Evolutionary conservation across 1,140 invertebrate genomes (phyloP).

Genomic region (Ostrea edulis): DNA sequence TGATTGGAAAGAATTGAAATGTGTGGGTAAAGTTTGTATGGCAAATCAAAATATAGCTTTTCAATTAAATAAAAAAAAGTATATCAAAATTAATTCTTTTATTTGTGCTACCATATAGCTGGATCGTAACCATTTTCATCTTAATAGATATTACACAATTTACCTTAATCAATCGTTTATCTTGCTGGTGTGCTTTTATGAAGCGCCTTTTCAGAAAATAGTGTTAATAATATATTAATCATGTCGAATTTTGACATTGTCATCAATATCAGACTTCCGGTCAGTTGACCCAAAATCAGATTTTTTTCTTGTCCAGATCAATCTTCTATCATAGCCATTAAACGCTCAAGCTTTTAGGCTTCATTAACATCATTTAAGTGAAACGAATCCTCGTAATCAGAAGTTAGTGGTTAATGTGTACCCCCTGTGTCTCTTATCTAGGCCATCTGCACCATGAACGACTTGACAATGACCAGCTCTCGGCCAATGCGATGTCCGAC

Average conservation of each 20-base stretch:
- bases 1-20: conserved; percentile 14
- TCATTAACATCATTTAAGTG: conserved; percentile 38
- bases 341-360: conserved; percentile 11
- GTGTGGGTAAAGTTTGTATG: not conserved
- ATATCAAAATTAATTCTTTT: not conserved
- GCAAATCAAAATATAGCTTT: not conserved
- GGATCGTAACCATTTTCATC: not conserved
- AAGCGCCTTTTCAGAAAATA: not conserved
- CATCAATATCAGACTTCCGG: conserved; percentile 5
- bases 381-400: conserved; percentile 23
- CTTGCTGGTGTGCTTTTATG: not conserved
- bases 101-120: not conserved
- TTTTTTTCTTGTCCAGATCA: conserved; percentile 19
- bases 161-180: not conserved
- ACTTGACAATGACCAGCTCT: conserved; percentile 23
- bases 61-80: not conserved
- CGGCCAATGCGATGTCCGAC: not conserved
- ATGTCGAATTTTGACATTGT: not conserved
- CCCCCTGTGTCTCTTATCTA: conserved; percentile 29
- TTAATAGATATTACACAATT: not conserved
- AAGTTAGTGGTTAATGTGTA: conserved; percentile 5
- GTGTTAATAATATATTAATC: not conserved
- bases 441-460: conserved; percentile 16
- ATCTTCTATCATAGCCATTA: not conserved
- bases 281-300: not conserved